These are phyloP conservation scores for Branchellion lobata DNA, from an alignment of 2,888 invertebrate genomes.

Conservation along the genomic window DNA sequence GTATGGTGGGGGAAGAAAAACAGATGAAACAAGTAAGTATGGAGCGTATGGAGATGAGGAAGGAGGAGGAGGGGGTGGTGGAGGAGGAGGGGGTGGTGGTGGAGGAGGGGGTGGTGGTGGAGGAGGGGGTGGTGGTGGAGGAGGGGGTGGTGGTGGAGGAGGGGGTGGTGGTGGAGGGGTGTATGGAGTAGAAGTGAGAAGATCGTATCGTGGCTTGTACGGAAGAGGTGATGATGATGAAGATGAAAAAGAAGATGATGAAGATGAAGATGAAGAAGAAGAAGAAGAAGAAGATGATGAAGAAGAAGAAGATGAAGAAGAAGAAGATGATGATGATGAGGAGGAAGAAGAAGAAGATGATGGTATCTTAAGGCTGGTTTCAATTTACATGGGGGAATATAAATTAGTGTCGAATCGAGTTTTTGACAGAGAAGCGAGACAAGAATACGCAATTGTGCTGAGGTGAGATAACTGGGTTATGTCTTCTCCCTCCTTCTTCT, in stretches of 20 bases:
- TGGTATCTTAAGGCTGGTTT: slow-evolving; percentile 54
- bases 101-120: neutral
- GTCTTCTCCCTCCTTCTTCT: too few relatives aligned
- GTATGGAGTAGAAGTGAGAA: neutral
- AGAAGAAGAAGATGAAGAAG: neutral
- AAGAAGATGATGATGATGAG: neutral
- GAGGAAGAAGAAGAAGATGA: neutral
- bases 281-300: neutral
- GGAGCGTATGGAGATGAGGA: too few relatives aligned
- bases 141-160: neutral
- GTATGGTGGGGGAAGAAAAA: too few relatives aligned
- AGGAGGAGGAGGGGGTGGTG: slow-evolving; percentile 54
- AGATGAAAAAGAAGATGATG: neutral
- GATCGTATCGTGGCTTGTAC: neutral
- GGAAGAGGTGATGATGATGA: slow-evolving; percentile 55
- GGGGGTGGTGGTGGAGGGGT: neutral
- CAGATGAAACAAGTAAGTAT: too few relatives aligned
- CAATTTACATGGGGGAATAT: slow-evolving; percentile 55
- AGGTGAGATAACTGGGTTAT: neutral
- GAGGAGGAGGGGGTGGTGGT: neutral
- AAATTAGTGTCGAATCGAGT: slow-evolving; percentile 68
- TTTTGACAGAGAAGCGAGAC: slow-evolving; percentile 10
- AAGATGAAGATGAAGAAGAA: too few relatives aligned
- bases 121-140: neutral
- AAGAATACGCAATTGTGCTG: slow-evolving; percentile 17